These are phyloP conservation scores for Disparrhopalites patrizii DNA, from an alignment of 2,888 invertebrate genomes.

Conservation along the genomic window DNA sequence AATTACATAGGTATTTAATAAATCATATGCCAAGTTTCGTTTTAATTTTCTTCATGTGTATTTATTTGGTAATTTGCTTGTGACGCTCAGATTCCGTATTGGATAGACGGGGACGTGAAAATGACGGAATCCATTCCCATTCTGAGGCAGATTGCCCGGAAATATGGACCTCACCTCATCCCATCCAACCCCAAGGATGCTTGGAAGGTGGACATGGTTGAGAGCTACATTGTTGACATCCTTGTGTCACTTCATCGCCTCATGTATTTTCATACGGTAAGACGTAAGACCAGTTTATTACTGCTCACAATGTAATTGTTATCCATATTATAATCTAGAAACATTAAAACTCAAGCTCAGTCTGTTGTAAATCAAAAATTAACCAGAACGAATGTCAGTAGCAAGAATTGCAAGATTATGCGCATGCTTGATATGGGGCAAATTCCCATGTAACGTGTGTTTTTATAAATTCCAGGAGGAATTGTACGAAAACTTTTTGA, in stretches of 20 bases:
- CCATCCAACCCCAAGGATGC: not conserved
- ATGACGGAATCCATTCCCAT: conserved; percentile 4
- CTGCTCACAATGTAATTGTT: too few relatives aligned
- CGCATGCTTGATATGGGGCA: too few relatives aligned
- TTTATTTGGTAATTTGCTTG: not conserved
- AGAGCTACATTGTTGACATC: not conserved
- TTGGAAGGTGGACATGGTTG: not conserved
- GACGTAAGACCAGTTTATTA: too few relatives aligned
- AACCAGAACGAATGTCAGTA: too few relatives aligned
- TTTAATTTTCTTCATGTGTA: too few relatives aligned
- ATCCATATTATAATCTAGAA: too few relatives aligned
- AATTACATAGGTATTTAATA: too few relatives aligned
- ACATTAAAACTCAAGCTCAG: too few relatives aligned
- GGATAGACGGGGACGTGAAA: conserved; percentile 6
- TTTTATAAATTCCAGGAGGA: not conserved
- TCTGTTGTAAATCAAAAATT: too few relatives aligned
- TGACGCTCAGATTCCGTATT: not conserved
- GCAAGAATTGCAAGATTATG: too few relatives aligned
- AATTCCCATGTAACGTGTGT: too few relatives aligned
- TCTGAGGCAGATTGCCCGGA: conserved; percentile 1
- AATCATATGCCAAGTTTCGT: too few relatives aligned
- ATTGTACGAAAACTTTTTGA: not conserved
- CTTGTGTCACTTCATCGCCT: not conserved
- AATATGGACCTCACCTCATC: not conserved
- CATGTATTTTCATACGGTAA: not conserved